These are phyloP conservation scores for Pomatostomus ruficeps DNA, from an alignment of 2,113 vertebrate species.

Conservation along the genomic window DNA sequence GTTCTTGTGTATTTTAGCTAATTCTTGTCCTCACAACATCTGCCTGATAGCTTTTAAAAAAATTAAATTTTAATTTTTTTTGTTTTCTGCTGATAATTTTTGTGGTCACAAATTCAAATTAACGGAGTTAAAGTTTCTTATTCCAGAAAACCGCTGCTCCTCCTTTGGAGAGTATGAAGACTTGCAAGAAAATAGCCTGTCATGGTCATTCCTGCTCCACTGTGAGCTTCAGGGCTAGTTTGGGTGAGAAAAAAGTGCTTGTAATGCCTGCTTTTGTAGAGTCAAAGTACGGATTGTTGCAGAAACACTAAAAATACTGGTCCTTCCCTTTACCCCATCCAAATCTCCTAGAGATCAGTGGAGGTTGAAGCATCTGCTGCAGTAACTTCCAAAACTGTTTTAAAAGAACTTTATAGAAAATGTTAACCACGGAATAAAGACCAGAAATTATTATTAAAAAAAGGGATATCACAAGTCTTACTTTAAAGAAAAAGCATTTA, in stretches of 20 bases:
- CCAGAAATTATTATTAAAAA: not conserved
- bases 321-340: not conserved
- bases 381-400: not conserved
- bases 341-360: rapidly evolving
- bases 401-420: not conserved
- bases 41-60: not conserved
- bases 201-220: not conserved
- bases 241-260: not conserved
- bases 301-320: not conserved
- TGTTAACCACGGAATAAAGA: not conserved
- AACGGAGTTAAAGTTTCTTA: not conserved
- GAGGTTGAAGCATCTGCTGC: not conserved
- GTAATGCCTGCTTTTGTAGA: not conserved
- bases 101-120: not conserved
- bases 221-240: not conserved
- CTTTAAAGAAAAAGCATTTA: not conserved
- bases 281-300: not conserved
- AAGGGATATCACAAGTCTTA: not conserved
- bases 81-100: not conserved
- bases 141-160: not conserved
- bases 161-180: not conserved
- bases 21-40: not conserved
- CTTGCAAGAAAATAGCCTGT: not conserved
- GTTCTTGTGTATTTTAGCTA: not conserved
- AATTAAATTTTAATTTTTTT: not conserved